A percentile compares a stretch with the other conserved stretches of the same genome.
phyloP scores from a whole-genome alignment of 2,113 vertebrate genomes.

The Dicentrarchus labrax region DNA sequence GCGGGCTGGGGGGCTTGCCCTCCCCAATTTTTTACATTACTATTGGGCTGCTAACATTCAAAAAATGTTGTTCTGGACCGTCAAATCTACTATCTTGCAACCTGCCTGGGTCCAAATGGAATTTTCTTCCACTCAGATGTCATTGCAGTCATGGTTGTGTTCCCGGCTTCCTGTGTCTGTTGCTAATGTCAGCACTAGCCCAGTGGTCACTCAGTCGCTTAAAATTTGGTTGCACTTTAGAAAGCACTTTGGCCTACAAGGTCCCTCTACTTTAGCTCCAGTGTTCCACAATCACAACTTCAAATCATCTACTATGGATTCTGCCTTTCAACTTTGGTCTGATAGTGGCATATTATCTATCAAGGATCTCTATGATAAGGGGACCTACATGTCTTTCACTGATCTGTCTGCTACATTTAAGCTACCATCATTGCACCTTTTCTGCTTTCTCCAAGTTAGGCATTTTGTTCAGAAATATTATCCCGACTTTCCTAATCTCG shows the following conservation, averaged over 20 bases:
- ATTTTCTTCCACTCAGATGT: neutral
- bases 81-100: too few relatives aligned
- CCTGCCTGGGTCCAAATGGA: neutral
- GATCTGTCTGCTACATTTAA: too few relatives aligned
- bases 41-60: too few relatives aligned
- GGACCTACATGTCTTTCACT: neutral
- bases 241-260: neutral
- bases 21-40: too few relatives aligned
- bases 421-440: too few relatives aligned
- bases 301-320: neutral
- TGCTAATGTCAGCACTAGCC: neutral
- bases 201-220: neutral
- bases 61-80: too few relatives aligned
- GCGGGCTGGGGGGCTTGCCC: neutral
- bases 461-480: too few relatives aligned
- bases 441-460: too few relatives aligned
- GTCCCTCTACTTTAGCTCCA: neutral
- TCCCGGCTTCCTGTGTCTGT: neutral
- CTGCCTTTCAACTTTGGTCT: neutral
- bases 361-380: neutral
- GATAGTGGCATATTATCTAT: too few relatives aligned
- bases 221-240: neutral
- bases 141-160: neutral
- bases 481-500: too few relatives aligned
- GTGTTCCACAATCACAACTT: neutral